Base-by-base conservation (phyloP, 2,113 vertebrate genomes). In the Chascanopsetta lugubris region DNA sequence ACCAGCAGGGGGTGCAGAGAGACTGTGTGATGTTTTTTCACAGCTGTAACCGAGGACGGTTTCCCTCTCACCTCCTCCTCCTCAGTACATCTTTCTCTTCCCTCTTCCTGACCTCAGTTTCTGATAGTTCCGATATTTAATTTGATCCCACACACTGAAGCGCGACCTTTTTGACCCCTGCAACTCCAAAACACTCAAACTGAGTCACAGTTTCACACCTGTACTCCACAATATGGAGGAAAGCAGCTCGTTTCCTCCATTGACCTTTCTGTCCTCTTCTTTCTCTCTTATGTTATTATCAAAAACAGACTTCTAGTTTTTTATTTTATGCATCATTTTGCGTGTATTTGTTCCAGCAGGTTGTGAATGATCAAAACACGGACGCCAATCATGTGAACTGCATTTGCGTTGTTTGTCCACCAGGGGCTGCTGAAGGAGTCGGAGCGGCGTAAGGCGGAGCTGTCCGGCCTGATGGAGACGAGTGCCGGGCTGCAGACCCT, bases 351-450 rank as follows among this genome's bases (percentile, higher is more conserved):
- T 13, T 13, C 34, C 5, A n/a, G 20, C 12, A 36, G 26, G 24
- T 0, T 3, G 15, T 63, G 56, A 40, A 58, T 36, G 2, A 43
- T 29, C 2, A 13, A 58, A 45, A 30, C 46, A 47, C 25, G 24
- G 36, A 61, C 8, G 18, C 8, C 5, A 30, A 25, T 60, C 21
- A 24, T 29, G 18, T 51, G 21, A 61, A 8, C 43, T n/a, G n/a
- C n/a, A n/a, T n/a, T 20, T 30, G 36, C 29, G 25, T 15, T 55
- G 29, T n/a, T 8, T 49, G 15, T 24, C 45, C 9, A 54, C 72
- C 87, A 99, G 97, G 95, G 86, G 61, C 84, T 98, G 60, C 89
- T 98, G 77, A 96, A 96, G 82, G 96, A 98, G 69, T 90, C 96
- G 0, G 97, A 97, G 77, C 94, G 88, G 62, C 95, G 87, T 75